phyloP scores from a whole-genome alignment of 2,888 invertebrate species.

The Cheilosia vulpina region DNA sequence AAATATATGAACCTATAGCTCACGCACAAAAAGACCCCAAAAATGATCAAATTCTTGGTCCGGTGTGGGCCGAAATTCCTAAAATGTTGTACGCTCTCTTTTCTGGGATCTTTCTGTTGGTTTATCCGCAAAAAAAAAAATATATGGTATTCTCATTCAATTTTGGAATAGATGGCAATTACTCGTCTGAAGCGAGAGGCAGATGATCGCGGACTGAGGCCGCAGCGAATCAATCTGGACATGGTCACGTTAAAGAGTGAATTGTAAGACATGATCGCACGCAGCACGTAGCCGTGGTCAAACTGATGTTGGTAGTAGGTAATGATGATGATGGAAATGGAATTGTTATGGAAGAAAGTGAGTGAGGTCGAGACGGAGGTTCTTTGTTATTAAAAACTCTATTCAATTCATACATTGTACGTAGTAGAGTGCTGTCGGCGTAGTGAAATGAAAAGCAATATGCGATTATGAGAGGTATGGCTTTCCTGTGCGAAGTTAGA shows the following conservation, averaged over 20 bases:
- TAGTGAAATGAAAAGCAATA: slow-evolving; percentile 35
- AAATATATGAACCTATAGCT: neutral
- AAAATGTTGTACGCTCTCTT: slow-evolving; percentile 44
- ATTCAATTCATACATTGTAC: slow-evolving; percentile 29
- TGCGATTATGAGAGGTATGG: slow-evolving; percentile 1
- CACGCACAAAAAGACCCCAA: neutral
- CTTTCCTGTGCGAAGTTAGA: too few relatives aligned
- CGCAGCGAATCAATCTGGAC: slow-evolving; percentile 65
- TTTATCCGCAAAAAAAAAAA: slow-evolving; percentile 19
- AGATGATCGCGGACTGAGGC: slow-evolving; percentile 39
- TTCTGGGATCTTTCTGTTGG: slow-evolving; percentile 6
- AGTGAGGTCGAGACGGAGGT: slow-evolving; percentile 35
- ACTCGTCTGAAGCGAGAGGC: neutral
- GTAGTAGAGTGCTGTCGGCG: too few relatives aligned
- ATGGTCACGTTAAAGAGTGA: slow-evolving; percentile 70
- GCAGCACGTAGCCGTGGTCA: slow-evolving; percentile 56
- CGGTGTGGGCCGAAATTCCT: slow-evolving; percentile 24
- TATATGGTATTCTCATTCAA: slow-evolving; percentile 7
- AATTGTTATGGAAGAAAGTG: slow-evolving; percentile 49
- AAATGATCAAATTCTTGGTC: slow-evolving; percentile 31
- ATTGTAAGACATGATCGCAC: slow-evolving; percentile 63
- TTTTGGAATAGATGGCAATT: slow-evolving; percentile 20
- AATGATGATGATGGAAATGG: slow-evolving; percentile 45
- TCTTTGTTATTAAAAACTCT: slow-evolving; percentile 1
- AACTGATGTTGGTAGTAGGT: slow-evolving; percentile 26